phyloP scores from a whole-genome alignment of 2,113 vertebrate genomes.

The Tringa solitaria region DNA sequence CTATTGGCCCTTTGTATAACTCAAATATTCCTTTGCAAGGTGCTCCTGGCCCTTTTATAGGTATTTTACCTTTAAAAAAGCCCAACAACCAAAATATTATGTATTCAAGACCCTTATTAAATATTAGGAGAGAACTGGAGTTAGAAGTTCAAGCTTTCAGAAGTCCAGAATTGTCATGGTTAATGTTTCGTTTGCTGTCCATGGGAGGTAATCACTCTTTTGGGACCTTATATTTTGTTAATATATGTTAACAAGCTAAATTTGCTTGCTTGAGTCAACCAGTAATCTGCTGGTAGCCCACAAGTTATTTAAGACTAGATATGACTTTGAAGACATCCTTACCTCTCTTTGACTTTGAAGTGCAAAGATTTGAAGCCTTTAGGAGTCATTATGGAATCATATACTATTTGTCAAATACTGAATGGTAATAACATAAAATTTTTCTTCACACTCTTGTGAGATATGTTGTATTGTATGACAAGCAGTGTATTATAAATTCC shows the following conservation, averaged over 20 bases:
- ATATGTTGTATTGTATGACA: neutral
- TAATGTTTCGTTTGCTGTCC: neutral
- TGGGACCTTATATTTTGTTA: neutral
- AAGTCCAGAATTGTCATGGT: neutral
- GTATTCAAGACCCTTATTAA: neutral
- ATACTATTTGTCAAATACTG: neutral
- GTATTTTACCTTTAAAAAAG: neutral
- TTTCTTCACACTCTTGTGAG: neutral
- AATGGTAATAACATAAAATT: neutral
- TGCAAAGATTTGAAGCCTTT: neutral
- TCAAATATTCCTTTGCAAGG: neutral
- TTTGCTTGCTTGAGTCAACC: neutral
- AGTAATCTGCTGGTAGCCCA: neutral
- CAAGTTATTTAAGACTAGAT: neutral
- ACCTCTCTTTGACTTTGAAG: neutral
- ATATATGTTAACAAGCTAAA: neutral
- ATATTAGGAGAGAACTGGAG: neutral
- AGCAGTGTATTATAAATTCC: neutral
- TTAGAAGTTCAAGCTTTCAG: neutral
- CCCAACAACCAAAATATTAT: neutral
- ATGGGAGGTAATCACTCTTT: neutral
- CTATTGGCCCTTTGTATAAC: rapidly evolving
- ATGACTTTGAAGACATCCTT: neutral
- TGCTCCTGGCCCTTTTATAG: neutral
- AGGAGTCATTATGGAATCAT: neutral